A percentile compares a stretch with the other conserved stretches of the same genome.
These are phyloP conservation scores for Lepidostoma basale DNA, from an alignment of 1,140 invertebrate species.

Conservation along the genomic window DNA sequence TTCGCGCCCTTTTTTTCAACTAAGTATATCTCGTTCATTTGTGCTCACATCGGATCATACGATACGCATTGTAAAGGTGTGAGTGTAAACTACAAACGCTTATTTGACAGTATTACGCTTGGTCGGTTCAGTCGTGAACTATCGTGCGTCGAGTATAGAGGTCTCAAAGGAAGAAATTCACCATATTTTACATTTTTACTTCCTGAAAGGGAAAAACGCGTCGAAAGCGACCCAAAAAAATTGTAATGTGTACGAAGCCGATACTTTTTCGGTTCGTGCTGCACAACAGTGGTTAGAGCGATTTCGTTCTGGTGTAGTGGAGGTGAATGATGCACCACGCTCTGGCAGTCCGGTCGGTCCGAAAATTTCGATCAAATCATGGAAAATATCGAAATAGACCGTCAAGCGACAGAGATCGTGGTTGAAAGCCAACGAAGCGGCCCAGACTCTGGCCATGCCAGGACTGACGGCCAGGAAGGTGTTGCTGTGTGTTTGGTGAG, in stretches of 20 bases:
- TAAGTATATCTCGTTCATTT: conserved; percentile 12
- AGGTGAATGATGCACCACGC: conserved; percentile 3
- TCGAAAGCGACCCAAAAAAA: conserved; percentile 12
- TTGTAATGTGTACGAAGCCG: too few species aligned
- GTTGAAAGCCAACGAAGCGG: conserved; percentile 6
- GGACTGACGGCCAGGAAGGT: conserved; percentile 11
- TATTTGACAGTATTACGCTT: conserved; percentile 32
- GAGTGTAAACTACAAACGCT: conserved; percentile 3
- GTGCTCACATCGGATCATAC: too few species aligned
- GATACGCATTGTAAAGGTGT: conserved; percentile 5
- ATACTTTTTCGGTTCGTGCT: conserved; percentile 11
- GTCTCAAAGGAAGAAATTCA: conserved; percentile 12
- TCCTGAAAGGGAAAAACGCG: conserved; percentile 1
- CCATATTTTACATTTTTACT: conserved; percentile 13
- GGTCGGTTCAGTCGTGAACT: conserved; percentile 38
- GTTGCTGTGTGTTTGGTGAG: conserved; percentile 4
- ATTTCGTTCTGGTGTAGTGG: conserved; percentile 13
- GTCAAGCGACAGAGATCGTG: conserved; percentile 2
- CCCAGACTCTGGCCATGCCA: background rate
- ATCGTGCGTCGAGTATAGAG: conserved; percentile 9
- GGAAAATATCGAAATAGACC: too few species aligned
- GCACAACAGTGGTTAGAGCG: conserved; percentile 8
- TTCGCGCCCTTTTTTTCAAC: conserved; percentile 7
- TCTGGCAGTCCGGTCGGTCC: too few species aligned
- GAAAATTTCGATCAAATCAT: too few species aligned